Evolutionary conservation across 1,140 invertebrate species (phyloP), one percentile per base, ranked within the genome.

Genomic region (Homalodisca vitripennis): DNA sequence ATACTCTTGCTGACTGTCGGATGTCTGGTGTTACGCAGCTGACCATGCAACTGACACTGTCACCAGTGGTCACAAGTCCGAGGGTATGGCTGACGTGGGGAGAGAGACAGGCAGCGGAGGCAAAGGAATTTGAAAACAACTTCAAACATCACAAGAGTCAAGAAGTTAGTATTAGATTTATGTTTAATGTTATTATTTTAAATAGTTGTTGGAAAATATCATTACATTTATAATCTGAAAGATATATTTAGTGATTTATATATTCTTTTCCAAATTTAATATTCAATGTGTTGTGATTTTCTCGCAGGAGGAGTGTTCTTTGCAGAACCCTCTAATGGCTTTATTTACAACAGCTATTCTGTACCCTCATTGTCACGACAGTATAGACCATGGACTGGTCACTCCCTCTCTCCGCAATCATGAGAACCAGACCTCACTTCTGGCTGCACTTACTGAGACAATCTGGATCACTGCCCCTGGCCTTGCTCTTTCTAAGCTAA

Each of bases 221-320:
- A n/a, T n/a, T n/a, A n/a, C n/a, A n/a, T n/a, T n/a, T n/a, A n/a
- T n/a, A n/a, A n/a, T n/a, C n/a, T n/a, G n/a, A n/a, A n/a, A n/a
- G n/a, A n/a, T n/a, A n/a, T n/a, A n/a, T n/a, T n/a, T n/a, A n/a
- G n/a, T n/a, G n/a, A n/a, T n/a, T n/a, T n/a, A n/a, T n/a, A n/a
- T n/a, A n/a, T n/a, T n/a, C n/a, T n/a, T n/a, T n/a, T n/a, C n/a
- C n/a, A n/a, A n/a, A n/a, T n/a, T n/a, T n/a, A n/a, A n/a, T n/a
- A n/a, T n/a, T n/a, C n/a, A n/a, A n/a, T n/a, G n/a, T n/a, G n/a
- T n/a, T n/a, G n/a, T n/a, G n/a, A n/a, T n/a, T n/a, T n/a, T n/a
- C n/a, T n/a, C n/a, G n/a, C 32, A 66, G 63, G 63, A 66, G 41
- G 26, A n/a, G 17, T 66, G 17, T 27, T 27, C 63, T 12, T 29